Percentiles rank a stretch among this genome's conserved stretches.
phyloP scores from a whole-genome alignment of 2,113 vertebrate species.

The Martes martes region DNA sequence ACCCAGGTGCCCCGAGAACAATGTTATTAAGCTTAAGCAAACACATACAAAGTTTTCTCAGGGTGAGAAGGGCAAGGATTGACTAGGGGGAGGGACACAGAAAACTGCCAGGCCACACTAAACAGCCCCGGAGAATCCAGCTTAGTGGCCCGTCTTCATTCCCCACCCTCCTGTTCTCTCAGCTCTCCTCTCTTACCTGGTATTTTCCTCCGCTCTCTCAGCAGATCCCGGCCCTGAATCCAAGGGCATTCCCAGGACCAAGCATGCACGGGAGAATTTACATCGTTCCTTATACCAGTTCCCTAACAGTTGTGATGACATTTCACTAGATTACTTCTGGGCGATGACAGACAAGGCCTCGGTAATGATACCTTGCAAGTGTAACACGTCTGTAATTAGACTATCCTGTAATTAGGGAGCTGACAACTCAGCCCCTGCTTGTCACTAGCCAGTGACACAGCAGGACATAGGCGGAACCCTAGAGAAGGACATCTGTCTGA shows the following conservation, averaged over 20 bases:
- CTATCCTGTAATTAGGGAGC: conserved; percentile 69
- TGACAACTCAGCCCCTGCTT: conserved; percentile 70
- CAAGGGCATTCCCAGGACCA: background rate
- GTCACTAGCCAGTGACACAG: conserved; percentile 66
- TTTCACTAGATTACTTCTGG: conserved; percentile 53
- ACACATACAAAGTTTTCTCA: background rate
- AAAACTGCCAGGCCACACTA: background rate
- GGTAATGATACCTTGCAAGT: conserved; percentile 64
- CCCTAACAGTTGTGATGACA: conserved; percentile 13
- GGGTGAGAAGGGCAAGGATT: background rate
- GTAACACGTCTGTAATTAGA: conserved; percentile 69
- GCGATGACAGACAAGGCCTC: conserved; percentile 49
- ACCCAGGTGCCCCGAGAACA: background rate
- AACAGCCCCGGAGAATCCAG: background rate
- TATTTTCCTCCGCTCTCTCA: background rate
- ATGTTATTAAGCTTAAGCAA: background rate
- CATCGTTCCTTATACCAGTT: background rate
- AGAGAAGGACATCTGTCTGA: conserved; percentile 67
- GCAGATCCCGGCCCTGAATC: background rate
- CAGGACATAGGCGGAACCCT: conserved; percentile 56
- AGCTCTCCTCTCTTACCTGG: background rate
- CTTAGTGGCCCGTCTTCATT: background rate
- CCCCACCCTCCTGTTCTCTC: background rate
- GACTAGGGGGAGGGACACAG: background rate
- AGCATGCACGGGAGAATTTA: background rate